These are phyloP conservation scores for Acestrorhynchus altus DNA, from an alignment of 2,797 vertebrate species.

Conservation along the genomic window DNA sequence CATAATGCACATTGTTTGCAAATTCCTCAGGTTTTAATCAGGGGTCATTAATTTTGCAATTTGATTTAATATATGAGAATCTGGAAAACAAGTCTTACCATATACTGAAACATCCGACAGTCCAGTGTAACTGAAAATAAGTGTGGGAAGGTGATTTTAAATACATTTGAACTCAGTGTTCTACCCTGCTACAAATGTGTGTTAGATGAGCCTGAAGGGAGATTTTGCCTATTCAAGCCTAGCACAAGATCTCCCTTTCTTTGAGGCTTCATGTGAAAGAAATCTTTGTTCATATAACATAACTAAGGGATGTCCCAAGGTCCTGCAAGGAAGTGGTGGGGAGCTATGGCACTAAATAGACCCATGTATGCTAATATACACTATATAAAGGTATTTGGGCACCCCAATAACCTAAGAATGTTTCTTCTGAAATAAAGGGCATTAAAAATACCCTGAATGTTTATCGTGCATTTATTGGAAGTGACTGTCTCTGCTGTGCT, in stretches of 20 bases:
- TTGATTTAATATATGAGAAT: background rate
- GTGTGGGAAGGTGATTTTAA: background rate
- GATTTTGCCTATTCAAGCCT: background rate
- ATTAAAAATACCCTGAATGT: too few relatives aligned
- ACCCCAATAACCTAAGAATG: too few relatives aligned
- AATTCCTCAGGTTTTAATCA: background rate
- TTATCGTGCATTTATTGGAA: too few relatives aligned
- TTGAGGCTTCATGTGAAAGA: slow-evolving; percentile 24
- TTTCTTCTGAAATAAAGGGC: too few relatives aligned
- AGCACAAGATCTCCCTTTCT: slow-evolving; percentile 50
- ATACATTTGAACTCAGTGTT: background rate
- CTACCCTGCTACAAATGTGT: background rate
- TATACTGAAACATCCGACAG: background rate
- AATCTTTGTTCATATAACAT: slow-evolving; percentile 38
- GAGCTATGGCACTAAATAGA: background rate
- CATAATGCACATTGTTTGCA: background rate
- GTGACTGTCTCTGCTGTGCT: too few relatives aligned
- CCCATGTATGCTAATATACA: background rate
- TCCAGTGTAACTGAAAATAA: background rate
- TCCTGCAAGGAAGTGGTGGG: background rate
- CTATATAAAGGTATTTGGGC: too few relatives aligned
- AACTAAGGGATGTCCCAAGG: background rate
- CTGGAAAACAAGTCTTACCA: background rate
- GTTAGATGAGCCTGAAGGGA: background rate
- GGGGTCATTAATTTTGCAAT: background rate